These are phyloP conservation scores for Tinea semifulvella DNA, from an alignment of 2,888 invertebrate species.

Conservation along the genomic window DNA sequence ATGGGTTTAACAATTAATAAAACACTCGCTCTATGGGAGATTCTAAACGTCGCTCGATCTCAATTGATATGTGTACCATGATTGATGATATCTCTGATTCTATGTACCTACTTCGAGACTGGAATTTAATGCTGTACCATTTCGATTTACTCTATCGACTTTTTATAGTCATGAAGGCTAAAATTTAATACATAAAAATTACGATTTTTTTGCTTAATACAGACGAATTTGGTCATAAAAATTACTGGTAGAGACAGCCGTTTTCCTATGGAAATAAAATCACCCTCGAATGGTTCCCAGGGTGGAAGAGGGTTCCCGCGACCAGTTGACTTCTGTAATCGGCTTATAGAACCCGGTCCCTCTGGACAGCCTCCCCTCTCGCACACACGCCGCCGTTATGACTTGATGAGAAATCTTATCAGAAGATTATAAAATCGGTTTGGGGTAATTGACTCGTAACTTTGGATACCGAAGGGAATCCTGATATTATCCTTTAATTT, in stretches of 20 bases:
- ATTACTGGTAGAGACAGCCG: conserved; percentile 63
- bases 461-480: conserved; percentile 4
- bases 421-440: conserved; percentile 59
- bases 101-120: too few relatives aligned
- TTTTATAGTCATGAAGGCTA: too few relatives aligned
- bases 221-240: conserved; percentile 58
- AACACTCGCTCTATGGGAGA: conserved; percentile 32
- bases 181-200: too few relatives aligned
- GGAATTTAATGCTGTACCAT: too few relatives aligned
- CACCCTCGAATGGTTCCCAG: conserved; percentile 18
- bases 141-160: too few relatives aligned
- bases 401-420: conserved; percentile 63
- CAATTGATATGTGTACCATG: conserved; percentile 6
- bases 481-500: not conserved
- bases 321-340: conserved; percentile 60
- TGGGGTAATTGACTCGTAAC: conserved; percentile 59
- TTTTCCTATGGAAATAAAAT: conserved; percentile 60
- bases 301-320: conserved; percentile 26
- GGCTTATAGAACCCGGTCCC: conserved; percentile 37
- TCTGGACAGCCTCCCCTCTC: conserved; percentile 7
- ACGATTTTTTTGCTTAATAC: conserved; percentile 52
- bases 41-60: conserved; percentile 8
- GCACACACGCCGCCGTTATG: conserved; percentile 38
- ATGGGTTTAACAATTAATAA: conserved; percentile 63
- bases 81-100: conserved; percentile 2